These are phyloP conservation scores for Lamellibrachia satsuma DNA, from an alignment of 2,888 invertebrate species.

Conservation along the genomic window DNA sequence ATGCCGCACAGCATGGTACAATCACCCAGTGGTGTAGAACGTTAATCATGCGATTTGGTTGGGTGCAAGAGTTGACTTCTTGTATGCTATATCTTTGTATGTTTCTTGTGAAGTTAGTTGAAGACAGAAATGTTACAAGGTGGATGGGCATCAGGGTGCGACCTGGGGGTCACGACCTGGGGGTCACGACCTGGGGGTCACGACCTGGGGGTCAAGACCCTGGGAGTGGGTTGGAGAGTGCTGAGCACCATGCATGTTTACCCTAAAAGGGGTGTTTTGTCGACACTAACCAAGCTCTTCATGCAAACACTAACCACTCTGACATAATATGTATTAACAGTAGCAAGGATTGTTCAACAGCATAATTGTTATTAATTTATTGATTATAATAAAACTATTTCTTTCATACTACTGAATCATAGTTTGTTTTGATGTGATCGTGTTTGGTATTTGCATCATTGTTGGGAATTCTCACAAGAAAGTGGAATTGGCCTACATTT, in stretches of 20 bases:
- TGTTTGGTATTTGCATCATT: background rate
- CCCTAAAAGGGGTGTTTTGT: background rate
- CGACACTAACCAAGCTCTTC: background rate
- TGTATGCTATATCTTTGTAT: background rate
- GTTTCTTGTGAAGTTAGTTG: background rate
- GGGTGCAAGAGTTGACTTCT: background rate
- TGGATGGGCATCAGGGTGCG: background rate
- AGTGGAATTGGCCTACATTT: too few relatives aligned
- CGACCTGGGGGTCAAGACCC: background rate
- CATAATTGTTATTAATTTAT: conserved; percentile 17
- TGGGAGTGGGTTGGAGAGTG: background rate
- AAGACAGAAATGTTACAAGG: background rate
- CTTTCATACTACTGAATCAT: background rate
- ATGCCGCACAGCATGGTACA: background rate
- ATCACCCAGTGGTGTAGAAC: background rate
- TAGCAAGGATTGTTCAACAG: background rate
- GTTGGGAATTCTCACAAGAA: background rate
- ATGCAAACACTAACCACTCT: background rate
- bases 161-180: background rate
- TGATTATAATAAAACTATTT: conserved; percentile 8
- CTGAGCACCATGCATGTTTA: background rate
- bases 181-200: background rate
- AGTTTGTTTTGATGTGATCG: background rate
- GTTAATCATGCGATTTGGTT: background rate
- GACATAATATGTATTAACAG: background rate